These are phyloP conservation scores for Caenorhabditis remanei DNA, from an alignment of 1,140 invertebrate species.

Conservation along the genomic window DNA sequence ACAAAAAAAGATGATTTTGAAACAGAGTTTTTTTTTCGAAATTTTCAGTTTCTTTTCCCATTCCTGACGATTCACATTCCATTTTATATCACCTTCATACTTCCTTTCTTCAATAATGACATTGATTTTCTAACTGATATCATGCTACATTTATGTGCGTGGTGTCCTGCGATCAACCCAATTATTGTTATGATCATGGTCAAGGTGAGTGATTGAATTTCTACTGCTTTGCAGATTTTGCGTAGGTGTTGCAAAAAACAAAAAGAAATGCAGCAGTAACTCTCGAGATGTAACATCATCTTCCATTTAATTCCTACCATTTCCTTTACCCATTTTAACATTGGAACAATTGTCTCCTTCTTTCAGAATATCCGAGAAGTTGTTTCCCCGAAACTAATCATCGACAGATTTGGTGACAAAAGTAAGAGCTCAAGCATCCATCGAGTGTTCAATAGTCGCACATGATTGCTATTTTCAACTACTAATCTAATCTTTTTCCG, in stretches of 20 bases:
- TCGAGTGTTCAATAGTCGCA: not conserved
- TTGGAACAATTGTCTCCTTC: not conserved
- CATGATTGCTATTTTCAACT: constrained; percentile 1
- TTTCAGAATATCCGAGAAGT: constrained; percentile 1
- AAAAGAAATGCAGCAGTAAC: too few species aligned
- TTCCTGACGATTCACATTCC: not conserved
- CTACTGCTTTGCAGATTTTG: too few species aligned
- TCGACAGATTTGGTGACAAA: not conserved
- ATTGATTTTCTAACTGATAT: constrained; percentile 3
- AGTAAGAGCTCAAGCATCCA: not conserved
- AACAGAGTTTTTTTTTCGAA: too few species aligned
- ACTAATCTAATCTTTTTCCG: too few species aligned
- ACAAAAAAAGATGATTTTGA: too few species aligned
- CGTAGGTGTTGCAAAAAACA: too few species aligned
- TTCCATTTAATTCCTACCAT: not conserved
- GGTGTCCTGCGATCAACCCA: constrained; percentile 11
- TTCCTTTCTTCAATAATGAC: not conserved
- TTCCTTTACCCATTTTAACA: not conserved
- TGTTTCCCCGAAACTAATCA: not conserved
- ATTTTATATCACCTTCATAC: not conserved
- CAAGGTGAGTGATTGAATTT: not conserved
- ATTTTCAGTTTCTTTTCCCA: not conserved
- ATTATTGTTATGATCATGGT: constrained; percentile 9
- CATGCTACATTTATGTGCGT: not conserved
- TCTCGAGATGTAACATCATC: too few species aligned